Percentiles rank a stretch among this genome's conserved stretches.
Conservation (phyloP, 1,140 invertebrate genomes). For the Chymomyza costata region DNA sequence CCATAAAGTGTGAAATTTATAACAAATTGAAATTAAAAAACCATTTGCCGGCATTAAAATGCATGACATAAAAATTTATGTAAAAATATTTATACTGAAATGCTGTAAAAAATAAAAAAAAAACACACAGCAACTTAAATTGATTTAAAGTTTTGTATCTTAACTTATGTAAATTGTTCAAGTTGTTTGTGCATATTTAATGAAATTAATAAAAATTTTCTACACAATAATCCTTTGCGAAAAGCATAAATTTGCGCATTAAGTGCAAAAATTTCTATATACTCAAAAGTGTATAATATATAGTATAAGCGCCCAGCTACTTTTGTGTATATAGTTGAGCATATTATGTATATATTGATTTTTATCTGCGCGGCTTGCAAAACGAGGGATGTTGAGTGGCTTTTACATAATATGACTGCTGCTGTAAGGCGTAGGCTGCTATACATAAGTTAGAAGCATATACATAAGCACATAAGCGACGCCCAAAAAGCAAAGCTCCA, state of each 20-base stretch:
- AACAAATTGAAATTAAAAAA: conserved; percentile 47
- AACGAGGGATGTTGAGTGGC: conserved; percentile 45
- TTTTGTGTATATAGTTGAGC: conserved; percentile 4
- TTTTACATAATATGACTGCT: too few relatives aligned
- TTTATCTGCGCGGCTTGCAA: conserved; percentile 56
- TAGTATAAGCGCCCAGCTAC: conserved; percentile 7
- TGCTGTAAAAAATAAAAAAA: conserved; percentile 24
- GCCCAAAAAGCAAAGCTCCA: too few relatives aligned
- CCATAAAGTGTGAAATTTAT: conserved; percentile 55
- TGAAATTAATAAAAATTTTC: conserved; percentile 72
- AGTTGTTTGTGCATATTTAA: conserved; percentile 70
- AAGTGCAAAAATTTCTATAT: conserved; percentile 32
- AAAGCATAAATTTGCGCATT: conserved; percentile 68
- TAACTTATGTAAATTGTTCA: conserved; percentile 51
- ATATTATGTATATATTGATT: conserved; percentile 56
- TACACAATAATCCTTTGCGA: conserved; percentile 71
- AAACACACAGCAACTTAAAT: conserved; percentile 46
- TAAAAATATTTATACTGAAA: conserved; percentile 2
- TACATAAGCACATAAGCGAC: too few relatives aligned
- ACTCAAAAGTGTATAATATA: conserved; percentile 43
- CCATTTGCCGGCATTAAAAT: conserved; percentile 39
- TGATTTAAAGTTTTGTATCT: conserved; percentile 49
- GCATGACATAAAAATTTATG: neutral
- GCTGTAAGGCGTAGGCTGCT: too few relatives aligned
- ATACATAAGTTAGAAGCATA: too few relatives aligned